Conservation (phyloP, 2,797 vertebrate genomes). For the Heterohyrax brucei region DNA sequence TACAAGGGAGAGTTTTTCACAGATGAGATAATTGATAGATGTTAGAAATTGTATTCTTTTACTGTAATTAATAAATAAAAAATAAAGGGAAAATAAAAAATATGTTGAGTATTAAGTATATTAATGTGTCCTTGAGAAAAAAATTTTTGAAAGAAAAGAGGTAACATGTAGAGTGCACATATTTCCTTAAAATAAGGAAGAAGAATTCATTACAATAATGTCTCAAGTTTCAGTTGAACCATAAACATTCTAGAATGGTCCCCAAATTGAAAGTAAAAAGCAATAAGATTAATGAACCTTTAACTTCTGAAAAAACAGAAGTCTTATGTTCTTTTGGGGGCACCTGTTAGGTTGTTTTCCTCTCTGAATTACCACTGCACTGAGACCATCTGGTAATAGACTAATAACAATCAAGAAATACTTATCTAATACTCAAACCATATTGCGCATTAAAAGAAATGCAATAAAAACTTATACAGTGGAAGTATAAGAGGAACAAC, state of each 20-base stretch:
- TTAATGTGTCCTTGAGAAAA: constrained; percentile 30
- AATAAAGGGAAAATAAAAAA: background rate
- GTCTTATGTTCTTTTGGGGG: background rate
- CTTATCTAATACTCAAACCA: background rate
- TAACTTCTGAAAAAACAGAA: background rate
- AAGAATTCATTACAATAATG: background rate
- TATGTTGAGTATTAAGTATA: background rate
- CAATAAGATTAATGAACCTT: background rate
- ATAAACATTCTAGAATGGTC: background rate
- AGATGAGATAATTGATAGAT: too few species aligned
- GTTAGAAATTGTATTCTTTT: too few species aligned
- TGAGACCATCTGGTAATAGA: background rate
- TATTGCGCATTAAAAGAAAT: background rate
- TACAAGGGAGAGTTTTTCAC: too few species aligned
- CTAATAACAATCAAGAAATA: constrained; percentile 17
- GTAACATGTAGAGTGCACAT: background rate
- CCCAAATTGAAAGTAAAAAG: constrained; percentile 53
- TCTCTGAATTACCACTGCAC: background rate
- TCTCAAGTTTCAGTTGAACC: background rate
- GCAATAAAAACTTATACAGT: background rate
- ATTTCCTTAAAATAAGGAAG: constrained; percentile 48
- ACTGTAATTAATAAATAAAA: too few species aligned
- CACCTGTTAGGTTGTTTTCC: background rate
- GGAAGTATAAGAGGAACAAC: background rate
- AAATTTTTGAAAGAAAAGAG: constrained; percentile 23